Evolutionary conservation across 2,797 vertebrate genomes (phyloP).

Genomic region (Carcharodon carcharias): DNA sequence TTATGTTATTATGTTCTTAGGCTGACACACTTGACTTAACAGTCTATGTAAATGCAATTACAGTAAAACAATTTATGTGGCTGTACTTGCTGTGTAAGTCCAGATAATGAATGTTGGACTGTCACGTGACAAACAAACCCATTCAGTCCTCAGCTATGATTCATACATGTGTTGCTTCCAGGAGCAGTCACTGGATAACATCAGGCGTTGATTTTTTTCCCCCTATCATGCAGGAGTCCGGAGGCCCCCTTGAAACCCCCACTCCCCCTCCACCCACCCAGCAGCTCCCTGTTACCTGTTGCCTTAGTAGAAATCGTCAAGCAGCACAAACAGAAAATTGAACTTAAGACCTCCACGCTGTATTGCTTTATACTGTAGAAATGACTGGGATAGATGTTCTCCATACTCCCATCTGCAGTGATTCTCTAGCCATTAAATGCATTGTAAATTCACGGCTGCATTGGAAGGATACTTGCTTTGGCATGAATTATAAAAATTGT

Average conservation of each 20-base stretch:
- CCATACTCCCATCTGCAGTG: not conserved
- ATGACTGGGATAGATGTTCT: not conserved
- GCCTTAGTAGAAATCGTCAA: not conserved
- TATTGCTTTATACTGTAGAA: not conserved
- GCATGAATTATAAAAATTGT: not conserved
- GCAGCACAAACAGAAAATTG: not conserved
- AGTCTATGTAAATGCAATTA: not conserved
- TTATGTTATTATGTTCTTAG: not conserved
- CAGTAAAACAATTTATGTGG: not conserved
- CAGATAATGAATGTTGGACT: not conserved
- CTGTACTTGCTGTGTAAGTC: not conserved
- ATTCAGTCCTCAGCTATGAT: not conserved
- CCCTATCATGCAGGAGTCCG: not conserved
- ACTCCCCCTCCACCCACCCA: not conserved
- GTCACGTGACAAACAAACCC: not conserved
- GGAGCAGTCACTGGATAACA: not conserved
- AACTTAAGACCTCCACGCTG: no score
- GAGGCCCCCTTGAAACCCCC: no score
- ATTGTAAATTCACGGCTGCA: not conserved
- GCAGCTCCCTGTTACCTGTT: not conserved
- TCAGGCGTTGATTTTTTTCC: not conserved
- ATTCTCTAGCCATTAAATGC: not conserved
- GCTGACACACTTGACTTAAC: not conserved
- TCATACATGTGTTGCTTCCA: not conserved
- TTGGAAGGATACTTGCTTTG: not conserved